Percentiles rank a stretch among this genome's conserved stretches.
These are phyloP conservation scores for Scelioninae gen. 1 DNA, from an alignment of 2,888 invertebrate genomes.

Conservation along the genomic window DNA sequence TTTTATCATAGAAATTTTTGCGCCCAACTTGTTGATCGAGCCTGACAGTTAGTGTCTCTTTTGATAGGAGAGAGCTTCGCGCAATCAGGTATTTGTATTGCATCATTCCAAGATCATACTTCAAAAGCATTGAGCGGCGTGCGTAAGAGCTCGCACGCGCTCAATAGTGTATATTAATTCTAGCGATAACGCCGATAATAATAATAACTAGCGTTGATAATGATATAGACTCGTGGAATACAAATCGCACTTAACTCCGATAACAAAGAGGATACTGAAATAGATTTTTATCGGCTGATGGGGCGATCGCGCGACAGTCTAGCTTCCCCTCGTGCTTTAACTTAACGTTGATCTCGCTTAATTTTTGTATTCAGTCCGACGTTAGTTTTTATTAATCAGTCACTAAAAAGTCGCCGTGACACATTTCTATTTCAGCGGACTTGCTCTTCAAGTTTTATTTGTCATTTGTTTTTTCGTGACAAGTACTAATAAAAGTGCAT, in stretches of 20 bases:
- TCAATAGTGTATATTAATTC: slow-evolving; percentile 52
- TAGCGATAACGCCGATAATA: slow-evolving; percentile 34
- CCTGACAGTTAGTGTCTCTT: slow-evolving; percentile 42
- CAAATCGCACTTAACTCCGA: slow-evolving; percentile 32
- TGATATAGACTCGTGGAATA: slow-evolving; percentile 46
- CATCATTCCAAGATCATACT: slow-evolving; percentile 73
- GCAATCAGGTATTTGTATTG: slow-evolving; percentile 78
- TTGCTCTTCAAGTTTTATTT: neutral
- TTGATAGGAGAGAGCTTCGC: slow-evolving; percentile 62
- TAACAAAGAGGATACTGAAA: slow-evolving; percentile 44
- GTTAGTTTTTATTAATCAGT: slow-evolving; percentile 13
- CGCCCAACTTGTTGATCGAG: slow-evolving; percentile 54
- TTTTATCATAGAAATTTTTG: slow-evolving; percentile 47
- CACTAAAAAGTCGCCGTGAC: neutral
- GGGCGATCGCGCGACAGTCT: slow-evolving; percentile 3
- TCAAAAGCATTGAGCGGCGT: slow-evolving; percentile 53
- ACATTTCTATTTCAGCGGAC: neutral
- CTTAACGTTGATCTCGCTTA: slow-evolving; percentile 19
- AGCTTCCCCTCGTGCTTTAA: neutral
- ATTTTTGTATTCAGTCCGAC: slow-evolving; percentile 21
- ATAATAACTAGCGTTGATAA: slow-evolving; percentile 32
- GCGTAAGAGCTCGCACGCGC: slow-evolving; percentile 28
- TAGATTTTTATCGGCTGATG: slow-evolving; percentile 23
- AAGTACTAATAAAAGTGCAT: too few relatives aligned
- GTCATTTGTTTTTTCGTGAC: too few relatives aligned